Conservation (phyloP, 2,888 invertebrate species). For the Cheilosia urbana region DNA sequence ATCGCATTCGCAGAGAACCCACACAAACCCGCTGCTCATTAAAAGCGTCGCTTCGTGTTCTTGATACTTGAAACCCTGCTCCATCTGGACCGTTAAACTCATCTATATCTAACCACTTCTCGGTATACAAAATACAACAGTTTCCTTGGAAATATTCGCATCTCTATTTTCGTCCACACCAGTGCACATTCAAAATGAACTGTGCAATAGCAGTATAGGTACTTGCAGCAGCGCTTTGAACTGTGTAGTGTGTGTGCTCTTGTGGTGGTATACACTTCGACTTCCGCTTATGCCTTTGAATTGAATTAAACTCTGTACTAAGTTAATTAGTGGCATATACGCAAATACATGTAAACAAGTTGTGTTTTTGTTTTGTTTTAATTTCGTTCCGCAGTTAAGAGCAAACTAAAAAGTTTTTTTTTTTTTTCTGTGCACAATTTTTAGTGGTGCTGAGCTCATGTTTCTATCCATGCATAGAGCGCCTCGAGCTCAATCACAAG, state of each 20-base stretch:
- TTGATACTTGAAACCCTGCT: not conserved
- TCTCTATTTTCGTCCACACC: constrained; percentile 63
- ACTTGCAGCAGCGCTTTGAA: constrained; percentile 26
- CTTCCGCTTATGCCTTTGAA: constrained; percentile 68
- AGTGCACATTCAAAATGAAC: constrained; percentile 56
- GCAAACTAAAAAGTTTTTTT: constrained; percentile 7
- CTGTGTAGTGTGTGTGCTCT: not conserved
- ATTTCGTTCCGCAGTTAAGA: constrained; percentile 20
- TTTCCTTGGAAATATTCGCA: constrained; percentile 45
- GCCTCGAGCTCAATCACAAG: constrained; percentile 38
- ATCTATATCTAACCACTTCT: not conserved
- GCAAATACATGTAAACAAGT: constrained; percentile 74
- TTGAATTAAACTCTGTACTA: constrained; percentile 71
- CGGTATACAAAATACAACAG: not conserved
- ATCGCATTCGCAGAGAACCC: constrained; percentile 1
- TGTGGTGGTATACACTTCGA: constrained; percentile 24
- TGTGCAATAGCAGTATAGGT: not conserved
- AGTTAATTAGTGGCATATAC: constrained; percentile 66
- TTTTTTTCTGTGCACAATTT: constrained; percentile 1
- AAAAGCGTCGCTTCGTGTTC: not conserved
- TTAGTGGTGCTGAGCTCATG: not conserved
- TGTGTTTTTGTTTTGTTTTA: constrained; percentile 38
- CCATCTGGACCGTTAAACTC: constrained; percentile 16
- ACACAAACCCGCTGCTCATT: not conserved
- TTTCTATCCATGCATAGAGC: constrained; percentile 11